Evolutionary conservation across 2,113 vertebrate species (phyloP).

Genomic region (Tyto alba): DNA sequence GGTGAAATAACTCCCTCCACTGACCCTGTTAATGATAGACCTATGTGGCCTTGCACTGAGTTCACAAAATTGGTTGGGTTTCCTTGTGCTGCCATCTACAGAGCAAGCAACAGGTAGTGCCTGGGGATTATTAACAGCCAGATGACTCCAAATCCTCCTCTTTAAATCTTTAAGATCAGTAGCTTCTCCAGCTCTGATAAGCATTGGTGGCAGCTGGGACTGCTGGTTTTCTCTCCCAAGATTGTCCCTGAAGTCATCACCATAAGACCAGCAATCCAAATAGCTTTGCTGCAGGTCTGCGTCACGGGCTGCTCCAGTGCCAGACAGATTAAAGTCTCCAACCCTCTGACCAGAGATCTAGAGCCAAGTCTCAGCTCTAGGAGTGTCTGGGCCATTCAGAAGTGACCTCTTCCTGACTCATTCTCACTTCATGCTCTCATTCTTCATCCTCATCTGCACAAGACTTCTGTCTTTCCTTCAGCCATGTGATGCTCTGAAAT

Average conservation of each 20-base stretch:
- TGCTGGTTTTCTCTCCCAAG: not conserved
- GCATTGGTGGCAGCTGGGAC: not conserved
- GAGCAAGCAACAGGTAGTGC: slow-evolving; percentile 28
- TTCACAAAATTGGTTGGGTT: not conserved
- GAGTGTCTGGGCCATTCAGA: not conserved
- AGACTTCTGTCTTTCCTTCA: not conserved
- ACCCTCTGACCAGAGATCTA: not conserved
- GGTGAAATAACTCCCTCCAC: not conserved
- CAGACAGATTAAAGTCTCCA: not conserved
- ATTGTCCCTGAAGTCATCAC: not conserved
- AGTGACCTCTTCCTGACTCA: not conserved
- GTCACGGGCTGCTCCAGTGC: not conserved
- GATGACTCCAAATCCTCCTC: not conserved
- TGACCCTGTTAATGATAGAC: slow-evolving; percentile 1
- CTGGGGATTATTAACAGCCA: not conserved
- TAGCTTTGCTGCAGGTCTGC: not conserved
- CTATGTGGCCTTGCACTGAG: not conserved
- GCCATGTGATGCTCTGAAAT: not conserved
- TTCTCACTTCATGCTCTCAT: not conserved
- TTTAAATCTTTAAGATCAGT: not conserved
- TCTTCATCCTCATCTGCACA: not conserved
- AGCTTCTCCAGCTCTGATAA: not conserved
- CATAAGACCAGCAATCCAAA: not conserved
- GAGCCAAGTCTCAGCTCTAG: not conserved
- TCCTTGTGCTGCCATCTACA: slow-evolving; percentile 66